A percentile compares a stretch with the other conserved stretches of the same genome.
Conservation (phyloP, 1,140 invertebrate genomes). For the Bombyx mori region DNA sequence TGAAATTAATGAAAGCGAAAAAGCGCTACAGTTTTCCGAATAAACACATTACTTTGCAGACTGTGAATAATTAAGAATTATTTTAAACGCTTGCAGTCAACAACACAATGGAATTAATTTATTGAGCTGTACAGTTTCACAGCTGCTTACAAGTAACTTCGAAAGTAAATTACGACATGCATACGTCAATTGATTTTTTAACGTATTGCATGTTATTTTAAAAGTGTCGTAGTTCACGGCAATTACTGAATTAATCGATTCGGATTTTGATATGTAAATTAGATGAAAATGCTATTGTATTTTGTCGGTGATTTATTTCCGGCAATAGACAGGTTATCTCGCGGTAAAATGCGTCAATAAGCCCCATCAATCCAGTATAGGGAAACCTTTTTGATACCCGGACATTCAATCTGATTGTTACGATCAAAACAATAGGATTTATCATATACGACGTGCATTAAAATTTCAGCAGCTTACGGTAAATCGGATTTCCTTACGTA, state of each 20-base stretch:
- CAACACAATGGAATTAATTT: no score
- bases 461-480: constrained; percentile 53
- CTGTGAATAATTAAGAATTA: constrained; percentile 21
- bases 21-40: constrained; percentile 29
- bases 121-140: no score
- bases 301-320: not conserved
- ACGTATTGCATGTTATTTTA: no score
- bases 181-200: no score
- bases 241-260: no score
- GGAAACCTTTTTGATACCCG: constrained; percentile 1
- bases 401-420: not conserved
- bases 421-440: constrained; percentile 6
- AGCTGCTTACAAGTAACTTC: not conserved
- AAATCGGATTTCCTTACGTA: constrained; percentile 46
- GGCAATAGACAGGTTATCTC: constrained; percentile 1
- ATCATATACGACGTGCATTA: constrained; percentile 44
- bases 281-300: no score
- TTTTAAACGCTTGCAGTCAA: not conserved
- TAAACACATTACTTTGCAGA: constrained; percentile 19
- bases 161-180: not conserved
- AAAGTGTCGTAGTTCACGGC: no score
- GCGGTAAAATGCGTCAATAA: not conserved
- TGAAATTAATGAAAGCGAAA: constrained; percentile 45
- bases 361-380: no score
- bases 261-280: no score